Conservation (phyloP, 2,113 vertebrate genomes). For the Thalassarche chlororhynchos region DNA sequence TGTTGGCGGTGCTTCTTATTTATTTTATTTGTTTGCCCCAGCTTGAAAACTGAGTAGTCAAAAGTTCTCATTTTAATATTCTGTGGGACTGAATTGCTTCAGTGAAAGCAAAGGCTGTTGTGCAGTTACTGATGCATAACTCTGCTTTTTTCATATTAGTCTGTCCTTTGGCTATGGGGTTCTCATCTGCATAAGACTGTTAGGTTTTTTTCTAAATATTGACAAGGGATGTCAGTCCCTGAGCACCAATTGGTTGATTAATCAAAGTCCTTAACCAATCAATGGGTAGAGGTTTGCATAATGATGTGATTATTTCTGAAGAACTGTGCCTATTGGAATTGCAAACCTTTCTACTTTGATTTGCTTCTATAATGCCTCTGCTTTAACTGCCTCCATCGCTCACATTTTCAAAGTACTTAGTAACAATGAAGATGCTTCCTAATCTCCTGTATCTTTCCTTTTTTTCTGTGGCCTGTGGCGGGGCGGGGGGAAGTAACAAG, state of each 20-base stretch:
- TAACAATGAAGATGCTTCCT: background rate
- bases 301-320: background rate
- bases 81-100: background rate
- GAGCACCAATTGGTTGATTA: background rate
- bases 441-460: background rate
- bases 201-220: background rate
- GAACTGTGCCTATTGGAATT: background rate
- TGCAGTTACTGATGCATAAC: background rate
- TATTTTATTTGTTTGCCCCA: slow-evolving; percentile 1
- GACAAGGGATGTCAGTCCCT: background rate
- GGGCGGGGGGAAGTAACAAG: background rate
- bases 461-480: background rate
- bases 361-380: background rate
- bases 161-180: background rate
- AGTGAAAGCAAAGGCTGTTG: background rate
- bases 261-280: slow-evolving; percentile 10
- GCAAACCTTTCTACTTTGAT: background rate
- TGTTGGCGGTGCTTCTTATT: background rate
- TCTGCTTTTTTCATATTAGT: background rate
- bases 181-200: background rate
- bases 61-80: slow-evolving; percentile 28
- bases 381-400: background rate
- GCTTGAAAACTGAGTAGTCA: slow-evolving; percentile 6
- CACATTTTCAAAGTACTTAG: background rate
- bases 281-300: background rate